These are phyloP conservation scores for Neoniphon sammara DNA, from an alignment of 2,797 vertebrate species.

Conservation along the genomic window DNA sequence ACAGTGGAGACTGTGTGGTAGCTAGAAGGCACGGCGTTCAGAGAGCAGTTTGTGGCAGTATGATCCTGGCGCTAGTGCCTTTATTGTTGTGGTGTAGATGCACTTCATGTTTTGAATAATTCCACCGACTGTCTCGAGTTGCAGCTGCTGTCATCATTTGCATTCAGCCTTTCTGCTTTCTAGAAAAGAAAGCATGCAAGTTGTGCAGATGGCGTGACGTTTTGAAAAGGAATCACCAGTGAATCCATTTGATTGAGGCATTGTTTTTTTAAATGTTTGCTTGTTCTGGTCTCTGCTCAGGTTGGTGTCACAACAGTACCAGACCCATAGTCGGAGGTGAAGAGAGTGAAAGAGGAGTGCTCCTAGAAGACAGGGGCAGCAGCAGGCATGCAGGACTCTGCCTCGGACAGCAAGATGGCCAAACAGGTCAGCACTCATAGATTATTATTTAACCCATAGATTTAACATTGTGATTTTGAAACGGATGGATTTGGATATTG, in stretches of 20 bases:
- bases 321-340: constrained; percentile 83
- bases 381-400: constrained; percentile 79
- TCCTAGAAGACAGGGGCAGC: constrained; percentile 78
- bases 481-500: no score
- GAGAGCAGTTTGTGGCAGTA: constrained; percentile 17
- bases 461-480: neutral
- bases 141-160: neutral
- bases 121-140: no score
- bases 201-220: neutral
- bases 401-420: constrained; percentile 83
- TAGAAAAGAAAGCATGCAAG: neutral
- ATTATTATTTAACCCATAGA: neutral
- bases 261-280: neutral
- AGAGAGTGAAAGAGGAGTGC: constrained; percentile 81
- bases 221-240: neutral
- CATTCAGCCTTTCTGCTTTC: neutral
- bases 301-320: constrained; percentile 84
- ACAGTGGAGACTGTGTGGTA: constrained; percentile 28
- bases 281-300: constrained; percentile 58
- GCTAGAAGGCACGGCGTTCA: constrained; percentile 25
- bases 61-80: neutral
- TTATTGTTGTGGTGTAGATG: constrained; percentile 18
- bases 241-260: neutral
- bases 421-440: constrained; percentile 83
- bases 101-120: neutral